These are phyloP conservation scores for Gryllus bimaculatus DNA, from an alignment of 1,140 invertebrate species.

Conservation along the genomic window DNA sequence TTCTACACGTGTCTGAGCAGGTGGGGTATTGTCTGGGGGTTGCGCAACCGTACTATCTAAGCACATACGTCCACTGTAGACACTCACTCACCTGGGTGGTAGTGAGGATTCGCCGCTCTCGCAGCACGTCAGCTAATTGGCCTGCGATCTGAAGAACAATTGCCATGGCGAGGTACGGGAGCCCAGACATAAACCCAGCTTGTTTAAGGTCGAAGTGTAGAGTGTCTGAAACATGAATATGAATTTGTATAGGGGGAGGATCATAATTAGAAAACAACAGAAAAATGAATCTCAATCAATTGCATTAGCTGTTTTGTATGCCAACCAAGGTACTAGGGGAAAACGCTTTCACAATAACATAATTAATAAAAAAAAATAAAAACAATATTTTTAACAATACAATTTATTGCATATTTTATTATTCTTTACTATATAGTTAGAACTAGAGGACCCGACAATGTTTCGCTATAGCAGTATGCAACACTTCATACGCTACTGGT, in stretches of 20 bases:
- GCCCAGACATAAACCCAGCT: constrained; percentile 68
- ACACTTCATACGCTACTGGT: too few species aligned
- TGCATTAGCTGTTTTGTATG: too few species aligned
- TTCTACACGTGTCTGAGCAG: too few species aligned
- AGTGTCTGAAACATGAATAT: constrained; percentile 46
- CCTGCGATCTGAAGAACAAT: constrained; percentile 67
- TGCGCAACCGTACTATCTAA: too few species aligned
- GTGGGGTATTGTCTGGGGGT: too few species aligned
- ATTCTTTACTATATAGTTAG: too few species aligned
- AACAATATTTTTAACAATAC: not conserved
- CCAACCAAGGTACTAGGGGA: not conserved
- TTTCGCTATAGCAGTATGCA: too few species aligned
- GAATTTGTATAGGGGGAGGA: not conserved
- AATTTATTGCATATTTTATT: not conserved
- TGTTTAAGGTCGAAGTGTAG: constrained; percentile 60
- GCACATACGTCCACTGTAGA: too few species aligned
- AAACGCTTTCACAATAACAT: not conserved
- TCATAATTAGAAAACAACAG: too few species aligned
- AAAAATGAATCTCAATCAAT: too few species aligned
- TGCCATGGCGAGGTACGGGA: constrained; percentile 81
- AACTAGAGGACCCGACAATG: too few species aligned
- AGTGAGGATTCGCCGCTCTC: constrained; percentile 50
- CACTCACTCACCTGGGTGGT: constrained; percentile 47
- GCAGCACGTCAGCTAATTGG: constrained; percentile 67
- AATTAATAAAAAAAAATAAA: not conserved